These are phyloP conservation scores for Phataginus tricuspis DNA, from an alignment of 2,797 vertebrate genomes.

Conservation along the genomic window DNA sequence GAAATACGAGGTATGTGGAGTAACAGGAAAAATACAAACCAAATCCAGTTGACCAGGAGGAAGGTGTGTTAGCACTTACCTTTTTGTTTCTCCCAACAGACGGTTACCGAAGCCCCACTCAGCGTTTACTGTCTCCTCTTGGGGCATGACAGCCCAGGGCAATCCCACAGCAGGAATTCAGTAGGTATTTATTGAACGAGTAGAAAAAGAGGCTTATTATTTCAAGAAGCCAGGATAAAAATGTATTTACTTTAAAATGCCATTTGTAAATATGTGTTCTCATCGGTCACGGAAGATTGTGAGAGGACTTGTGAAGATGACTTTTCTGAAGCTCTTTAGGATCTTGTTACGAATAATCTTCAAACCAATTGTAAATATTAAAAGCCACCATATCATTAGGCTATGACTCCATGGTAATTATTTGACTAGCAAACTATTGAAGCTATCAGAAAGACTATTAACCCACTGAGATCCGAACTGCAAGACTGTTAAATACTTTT, in stretches of 20 bases:
- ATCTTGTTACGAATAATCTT: neutral
- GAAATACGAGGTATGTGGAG: neutral
- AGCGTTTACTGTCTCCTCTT: neutral
- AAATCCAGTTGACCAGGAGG: neutral
- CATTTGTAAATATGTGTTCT: conserved; percentile 4
- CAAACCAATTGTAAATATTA: neutral
- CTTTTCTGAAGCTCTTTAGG: neutral
- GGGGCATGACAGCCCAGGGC: neutral
- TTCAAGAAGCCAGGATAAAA: neutral
- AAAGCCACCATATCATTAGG: neutral
- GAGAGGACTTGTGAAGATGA: neutral
- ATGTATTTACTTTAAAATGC: conserved; percentile 24
- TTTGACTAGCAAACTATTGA: neutral
- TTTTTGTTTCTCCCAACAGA: neutral
- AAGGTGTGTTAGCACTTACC: neutral
- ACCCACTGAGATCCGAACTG: conserved; percentile 60
- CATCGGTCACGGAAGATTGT: neutral
- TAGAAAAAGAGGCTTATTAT: neutral
- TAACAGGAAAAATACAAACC: neutral
- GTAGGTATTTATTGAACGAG: conserved; percentile 68
- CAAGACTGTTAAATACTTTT: neutral
- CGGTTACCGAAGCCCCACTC: neutral
- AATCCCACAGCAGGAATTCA: neutral
- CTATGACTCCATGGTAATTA: neutral
- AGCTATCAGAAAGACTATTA: neutral